Evolutionary conservation across 2,113 vertebrate genomes (phyloP).

Genomic region (Tamias sibiricus): DNA sequence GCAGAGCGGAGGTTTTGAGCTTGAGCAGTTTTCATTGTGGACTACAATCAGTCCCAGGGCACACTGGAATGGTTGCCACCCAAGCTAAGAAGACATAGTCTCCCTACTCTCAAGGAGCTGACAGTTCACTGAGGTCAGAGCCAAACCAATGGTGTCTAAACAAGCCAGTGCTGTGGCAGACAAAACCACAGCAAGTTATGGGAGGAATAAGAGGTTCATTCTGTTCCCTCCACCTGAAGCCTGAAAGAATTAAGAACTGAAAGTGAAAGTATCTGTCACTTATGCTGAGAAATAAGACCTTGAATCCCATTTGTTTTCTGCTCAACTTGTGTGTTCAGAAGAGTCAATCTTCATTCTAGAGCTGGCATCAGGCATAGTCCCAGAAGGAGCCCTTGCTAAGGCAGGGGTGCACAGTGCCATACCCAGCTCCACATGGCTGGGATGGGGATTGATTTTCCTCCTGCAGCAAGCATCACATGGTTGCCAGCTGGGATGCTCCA

Average conservation of each 20-base stretch:
- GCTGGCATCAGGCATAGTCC: no score
- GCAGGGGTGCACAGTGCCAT: background rate
- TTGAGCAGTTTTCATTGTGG: background rate
- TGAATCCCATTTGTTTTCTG: background rate
- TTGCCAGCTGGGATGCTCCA: fast-evolving
- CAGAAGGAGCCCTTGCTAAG: background rate
- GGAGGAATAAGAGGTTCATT: fast-evolving
- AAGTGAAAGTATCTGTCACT: background rate
- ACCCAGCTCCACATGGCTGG: background rate
- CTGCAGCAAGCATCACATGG: fast-evolving
- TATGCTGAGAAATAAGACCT: background rate
- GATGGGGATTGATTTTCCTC: background rate
- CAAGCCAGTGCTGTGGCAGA: fast-evolving
- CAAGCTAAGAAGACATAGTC: fast-evolving
- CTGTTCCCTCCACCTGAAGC: background rate
- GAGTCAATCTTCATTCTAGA: background rate
- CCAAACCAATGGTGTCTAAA: background rate
- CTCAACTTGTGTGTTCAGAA: background rate
- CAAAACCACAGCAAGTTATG: background rate
- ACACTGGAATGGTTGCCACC: background rate
- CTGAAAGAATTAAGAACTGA: background rate
- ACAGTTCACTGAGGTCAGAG: background rate
- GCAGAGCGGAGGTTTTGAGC: background rate
- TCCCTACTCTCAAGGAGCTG: background rate
- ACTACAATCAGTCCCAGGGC: no score